phyloP scores from a whole-genome alignment of 2,113 vertebrate genomes.

The Ophthalmotilapia sp. region DNA sequence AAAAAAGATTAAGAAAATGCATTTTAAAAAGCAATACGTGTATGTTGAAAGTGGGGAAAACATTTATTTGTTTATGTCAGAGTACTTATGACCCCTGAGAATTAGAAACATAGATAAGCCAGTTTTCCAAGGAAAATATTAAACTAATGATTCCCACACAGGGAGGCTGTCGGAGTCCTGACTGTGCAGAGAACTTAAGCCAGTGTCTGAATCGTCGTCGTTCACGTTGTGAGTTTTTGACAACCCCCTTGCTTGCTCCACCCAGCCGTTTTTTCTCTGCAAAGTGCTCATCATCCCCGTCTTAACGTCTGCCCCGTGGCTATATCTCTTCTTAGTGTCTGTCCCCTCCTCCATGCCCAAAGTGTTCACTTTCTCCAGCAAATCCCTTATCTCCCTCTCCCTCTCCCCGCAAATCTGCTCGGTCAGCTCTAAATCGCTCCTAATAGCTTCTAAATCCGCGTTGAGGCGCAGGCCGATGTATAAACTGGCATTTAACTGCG shows the following conservation, averaged over 20 bases:
- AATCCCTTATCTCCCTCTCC: constrained; percentile 78
- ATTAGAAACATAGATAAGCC: neutral
- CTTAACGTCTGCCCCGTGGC: neutral
- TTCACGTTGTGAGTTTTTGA: constrained; percentile 74
- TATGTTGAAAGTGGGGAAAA: neutral
- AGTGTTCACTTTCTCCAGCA: constrained; percentile 77
- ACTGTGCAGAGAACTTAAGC: constrained; percentile 93
- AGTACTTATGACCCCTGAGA: constrained; percentile 1
- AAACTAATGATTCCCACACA: constrained; percentile 87
- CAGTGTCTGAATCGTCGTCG: constrained; percentile 93
- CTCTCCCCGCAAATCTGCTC: constrained; percentile 76
- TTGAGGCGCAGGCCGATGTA: constrained; percentile 87
- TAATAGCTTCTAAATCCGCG: constrained; percentile 84
- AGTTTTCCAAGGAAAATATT: constrained; percentile 17
- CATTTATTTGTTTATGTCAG: neutral
- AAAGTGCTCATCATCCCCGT: constrained; percentile 17
- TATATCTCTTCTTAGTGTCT: neutral
- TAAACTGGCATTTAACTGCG: constrained; percentile 86
- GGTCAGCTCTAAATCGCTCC: constrained; percentile 76
- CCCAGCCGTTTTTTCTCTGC: constrained; percentile 67
- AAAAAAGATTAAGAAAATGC: neutral
- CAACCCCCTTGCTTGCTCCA: constrained; percentile 77
- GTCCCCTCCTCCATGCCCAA: constrained; percentile 62
- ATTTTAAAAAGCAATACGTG: neutral
- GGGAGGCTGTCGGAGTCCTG: constrained; percentile 87